Conservation (phyloP, 2,888 invertebrate genomes). For the Diadegma fenestrale region DNA sequence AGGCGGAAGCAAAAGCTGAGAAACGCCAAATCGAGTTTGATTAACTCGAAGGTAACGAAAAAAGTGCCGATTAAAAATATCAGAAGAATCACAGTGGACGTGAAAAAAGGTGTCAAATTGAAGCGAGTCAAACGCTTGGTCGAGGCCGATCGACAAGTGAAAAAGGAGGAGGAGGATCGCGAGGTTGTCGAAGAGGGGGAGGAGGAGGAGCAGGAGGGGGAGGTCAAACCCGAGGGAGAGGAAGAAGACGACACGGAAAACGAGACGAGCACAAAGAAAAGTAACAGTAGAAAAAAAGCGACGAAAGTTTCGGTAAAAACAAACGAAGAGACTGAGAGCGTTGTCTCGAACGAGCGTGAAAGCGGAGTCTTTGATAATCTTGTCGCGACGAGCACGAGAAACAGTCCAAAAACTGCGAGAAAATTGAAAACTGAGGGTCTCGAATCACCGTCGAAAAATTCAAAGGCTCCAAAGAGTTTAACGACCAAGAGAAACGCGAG, state of each 20-base stretch:
- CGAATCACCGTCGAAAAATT: constrained; percentile 73
- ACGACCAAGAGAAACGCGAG: constrained; percentile 73
- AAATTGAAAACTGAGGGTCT: constrained; percentile 70
- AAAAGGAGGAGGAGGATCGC: constrained; percentile 49
- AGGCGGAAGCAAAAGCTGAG: constrained; percentile 81
- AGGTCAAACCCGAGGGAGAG: constrained; percentile 48
- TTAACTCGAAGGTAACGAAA: constrained; percentile 81
- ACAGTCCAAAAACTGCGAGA: constrained; percentile 78
- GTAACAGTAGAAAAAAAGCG: constrained; percentile 77
- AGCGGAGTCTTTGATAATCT: constrained; percentile 60
- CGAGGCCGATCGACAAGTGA: constrained; percentile 49
- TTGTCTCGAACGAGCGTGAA: constrained; percentile 70
- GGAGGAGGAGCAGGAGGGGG: constrained; percentile 47
- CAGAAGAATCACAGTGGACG: constrained; percentile 73
- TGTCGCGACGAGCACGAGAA: constrained; percentile 70
- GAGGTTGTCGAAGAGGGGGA: constrained; percentile 63
- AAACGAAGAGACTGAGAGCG: constrained; percentile 68
- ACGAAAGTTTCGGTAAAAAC: constrained; percentile 67
- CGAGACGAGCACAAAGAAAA: constrained; percentile 74
- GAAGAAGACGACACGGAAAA: constrained; percentile 45
- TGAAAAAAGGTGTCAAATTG: constrained; percentile 74
- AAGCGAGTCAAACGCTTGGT: constrained; percentile 71
- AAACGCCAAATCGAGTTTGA: constrained; percentile 79
- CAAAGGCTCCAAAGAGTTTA: constrained; percentile 67
- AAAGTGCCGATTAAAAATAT: constrained; percentile 80